Conservation (phyloP, 2,113 vertebrate species). For the Dipodomys stephensi region DNA sequence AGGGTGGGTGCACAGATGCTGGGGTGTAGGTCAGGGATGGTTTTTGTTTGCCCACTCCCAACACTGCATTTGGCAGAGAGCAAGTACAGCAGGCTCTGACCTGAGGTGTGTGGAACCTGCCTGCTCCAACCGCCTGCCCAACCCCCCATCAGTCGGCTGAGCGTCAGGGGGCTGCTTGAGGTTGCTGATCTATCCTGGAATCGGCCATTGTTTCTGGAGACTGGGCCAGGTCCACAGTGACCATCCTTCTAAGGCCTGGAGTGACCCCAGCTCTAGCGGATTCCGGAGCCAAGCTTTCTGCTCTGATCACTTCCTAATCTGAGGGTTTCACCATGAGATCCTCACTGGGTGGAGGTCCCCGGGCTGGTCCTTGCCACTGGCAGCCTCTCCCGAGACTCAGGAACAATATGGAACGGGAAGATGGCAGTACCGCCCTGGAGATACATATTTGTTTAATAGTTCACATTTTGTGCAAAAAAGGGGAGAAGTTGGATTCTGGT, state of each 20-base stretch:
- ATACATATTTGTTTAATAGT: constrained; percentile 92
- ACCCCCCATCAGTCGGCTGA: neutral
- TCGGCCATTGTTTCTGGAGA: neutral
- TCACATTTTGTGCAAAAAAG: constrained; percentile 88
- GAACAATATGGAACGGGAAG: constrained; percentile 79
- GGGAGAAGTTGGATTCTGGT: constrained; percentile 85
- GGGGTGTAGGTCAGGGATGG: neutral
- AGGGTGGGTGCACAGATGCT: neutral
- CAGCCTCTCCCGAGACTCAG: constrained; percentile 15
- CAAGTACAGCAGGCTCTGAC: neutral
- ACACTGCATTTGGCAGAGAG: neutral
- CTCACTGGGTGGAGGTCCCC: neutral
- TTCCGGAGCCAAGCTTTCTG: neutral
- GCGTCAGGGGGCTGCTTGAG: neutral
- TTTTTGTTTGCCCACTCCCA: neutral
- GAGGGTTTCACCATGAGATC: neutral
- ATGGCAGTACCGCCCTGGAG: constrained; percentile 82
- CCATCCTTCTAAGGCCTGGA: too few relatives aligned
- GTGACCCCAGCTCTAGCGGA: too few relatives aligned
- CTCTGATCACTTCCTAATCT: neutral
- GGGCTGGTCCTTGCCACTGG: constrained; percentile 9
- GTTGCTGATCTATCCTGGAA: neutral
- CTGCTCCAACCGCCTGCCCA: neutral
- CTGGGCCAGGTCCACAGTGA: neutral
- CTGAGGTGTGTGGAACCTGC: neutral